Conservation (phyloP, 2,113 vertebrate genomes). For the Colinus virginianus region DNA sequence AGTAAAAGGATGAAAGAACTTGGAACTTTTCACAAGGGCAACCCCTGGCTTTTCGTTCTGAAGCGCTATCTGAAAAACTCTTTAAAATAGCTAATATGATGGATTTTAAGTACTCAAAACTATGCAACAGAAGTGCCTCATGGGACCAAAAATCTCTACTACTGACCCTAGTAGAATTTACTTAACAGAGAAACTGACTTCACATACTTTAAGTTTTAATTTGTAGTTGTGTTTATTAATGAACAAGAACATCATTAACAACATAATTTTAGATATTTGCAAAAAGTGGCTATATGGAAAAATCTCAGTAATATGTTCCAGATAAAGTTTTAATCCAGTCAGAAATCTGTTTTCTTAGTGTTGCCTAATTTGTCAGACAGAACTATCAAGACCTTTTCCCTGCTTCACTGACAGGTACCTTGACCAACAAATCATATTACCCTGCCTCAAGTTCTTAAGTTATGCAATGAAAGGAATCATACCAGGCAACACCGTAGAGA, state of each 20-base stretch:
- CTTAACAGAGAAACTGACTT: neutral
- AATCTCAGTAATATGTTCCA: neutral
- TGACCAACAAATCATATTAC: neutral
- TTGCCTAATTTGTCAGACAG: neutral
- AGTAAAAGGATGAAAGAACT: neutral
- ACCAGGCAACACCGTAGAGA: neutral
- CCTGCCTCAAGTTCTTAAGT: neutral
- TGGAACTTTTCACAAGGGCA: neutral
- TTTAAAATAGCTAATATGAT: neutral
- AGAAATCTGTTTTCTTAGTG: neutral
- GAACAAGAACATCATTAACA: neutral
- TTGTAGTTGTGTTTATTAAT: neutral
- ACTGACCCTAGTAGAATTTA: neutral
- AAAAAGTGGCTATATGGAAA: neutral
- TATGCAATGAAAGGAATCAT: neutral
- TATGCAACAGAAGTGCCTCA: neutral
- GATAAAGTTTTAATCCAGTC: neutral
- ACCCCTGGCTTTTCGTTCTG: neutral
- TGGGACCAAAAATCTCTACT: neutral
- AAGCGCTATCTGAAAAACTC: neutral
- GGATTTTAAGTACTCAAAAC: neutral
- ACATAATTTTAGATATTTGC: neutral
- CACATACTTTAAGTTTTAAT: neutral
- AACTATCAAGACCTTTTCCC: neutral
- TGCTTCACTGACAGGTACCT: neutral